Evolutionary conservation across 2,797 vertebrate genomes (phyloP).

Genomic region (Micrastur ruficollis): DNA sequence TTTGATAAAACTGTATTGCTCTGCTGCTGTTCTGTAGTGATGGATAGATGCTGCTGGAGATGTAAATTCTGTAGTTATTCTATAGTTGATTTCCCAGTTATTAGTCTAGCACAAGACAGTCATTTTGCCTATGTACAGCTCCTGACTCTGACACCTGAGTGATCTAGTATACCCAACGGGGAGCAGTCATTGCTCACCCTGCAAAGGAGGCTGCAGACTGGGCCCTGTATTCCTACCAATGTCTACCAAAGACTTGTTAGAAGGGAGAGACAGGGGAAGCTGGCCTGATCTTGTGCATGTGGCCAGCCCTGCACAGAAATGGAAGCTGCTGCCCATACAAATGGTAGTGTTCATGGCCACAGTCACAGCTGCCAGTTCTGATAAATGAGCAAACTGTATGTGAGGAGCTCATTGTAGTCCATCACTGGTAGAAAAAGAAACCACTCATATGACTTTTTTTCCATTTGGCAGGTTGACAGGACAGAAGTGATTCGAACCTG

Average conservation of each 20-base stretch:
- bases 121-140: background rate
- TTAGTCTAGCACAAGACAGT: background rate
- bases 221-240: background rate
- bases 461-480: constrained; percentile 88
- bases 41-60: background rate
- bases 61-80: background rate
- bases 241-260: background rate
- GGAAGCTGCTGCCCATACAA: background rate
- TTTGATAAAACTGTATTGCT: background rate
- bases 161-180: too few species aligned
- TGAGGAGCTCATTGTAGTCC: background rate
- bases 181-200: background rate
- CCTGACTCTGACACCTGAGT: background rate
- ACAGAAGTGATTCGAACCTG: constrained; percentile 97
- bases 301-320: background rate
- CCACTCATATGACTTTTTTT: background rate
- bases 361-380: background rate
- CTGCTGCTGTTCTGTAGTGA: background rate
- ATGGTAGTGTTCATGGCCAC: background rate
- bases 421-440: background rate
- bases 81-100: background rate
- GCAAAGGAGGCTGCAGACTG: background rate
- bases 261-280: background rate
- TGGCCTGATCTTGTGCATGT: background rate
- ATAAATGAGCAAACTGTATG: background rate